Conservation (phyloP, 2,888 invertebrate genomes). For the Epinotia nisella region DNA sequence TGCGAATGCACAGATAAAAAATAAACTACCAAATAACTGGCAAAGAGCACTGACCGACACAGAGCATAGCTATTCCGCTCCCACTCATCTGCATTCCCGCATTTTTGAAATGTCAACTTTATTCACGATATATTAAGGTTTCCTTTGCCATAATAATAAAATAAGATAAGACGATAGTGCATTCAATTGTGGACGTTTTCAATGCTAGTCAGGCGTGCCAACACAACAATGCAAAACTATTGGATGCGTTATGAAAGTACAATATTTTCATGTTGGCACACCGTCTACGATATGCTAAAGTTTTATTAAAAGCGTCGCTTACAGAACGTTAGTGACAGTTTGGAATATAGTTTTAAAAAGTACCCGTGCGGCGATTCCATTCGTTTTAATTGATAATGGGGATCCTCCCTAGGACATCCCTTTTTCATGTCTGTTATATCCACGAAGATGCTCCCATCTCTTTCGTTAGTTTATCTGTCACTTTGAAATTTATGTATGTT, state of each 20-base stretch:
- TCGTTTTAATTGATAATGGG: too few relatives aligned
- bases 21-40: not conserved
- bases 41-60: constrained; percentile 21
- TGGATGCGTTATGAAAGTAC: constrained; percentile 21
- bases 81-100: not conserved
- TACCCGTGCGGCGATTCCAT: not conserved
- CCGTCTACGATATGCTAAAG: constrained; percentile 7
- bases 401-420: not conserved
- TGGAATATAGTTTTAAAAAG: constrained; percentile 8
- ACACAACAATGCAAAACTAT: constrained; percentile 34
- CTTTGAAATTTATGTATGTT: too few relatives aligned
- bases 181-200: constrained; percentile 6
- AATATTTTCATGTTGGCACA: constrained; percentile 33
- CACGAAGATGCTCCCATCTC: too few relatives aligned
- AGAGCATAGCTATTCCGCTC: not conserved
- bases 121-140: not conserved
- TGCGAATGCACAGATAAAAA: not conserved
- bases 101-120: not conserved
- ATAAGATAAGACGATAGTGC: not conserved
- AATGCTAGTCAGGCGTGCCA: constrained; percentile 35
- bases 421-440: not conserved
- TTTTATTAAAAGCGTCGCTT: constrained; percentile 32
- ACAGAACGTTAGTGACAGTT: not conserved
- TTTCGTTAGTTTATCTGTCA: too few relatives aligned
- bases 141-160: not conserved